Evolutionary conservation across 2,797 vertebrate species (phyloP).

Genomic region (Poecilia velifera): DNA sequence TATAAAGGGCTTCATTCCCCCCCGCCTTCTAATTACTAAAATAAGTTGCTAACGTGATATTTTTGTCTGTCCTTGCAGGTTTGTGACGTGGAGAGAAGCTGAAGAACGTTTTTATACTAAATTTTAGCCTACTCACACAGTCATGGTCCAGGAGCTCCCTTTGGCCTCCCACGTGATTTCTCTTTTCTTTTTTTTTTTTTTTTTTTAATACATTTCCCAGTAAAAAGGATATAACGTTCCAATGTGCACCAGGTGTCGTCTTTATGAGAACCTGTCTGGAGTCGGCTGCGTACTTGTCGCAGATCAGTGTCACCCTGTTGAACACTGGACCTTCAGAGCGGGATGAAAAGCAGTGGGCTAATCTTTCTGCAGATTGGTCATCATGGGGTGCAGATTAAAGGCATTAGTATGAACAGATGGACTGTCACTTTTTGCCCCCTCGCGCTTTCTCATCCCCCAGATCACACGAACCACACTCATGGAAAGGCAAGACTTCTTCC

Average conservation of each 20-base stretch:
- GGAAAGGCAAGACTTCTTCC: constrained; percentile 38
- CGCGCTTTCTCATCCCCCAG: constrained; percentile 7
- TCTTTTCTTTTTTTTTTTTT: constrained; percentile 17
- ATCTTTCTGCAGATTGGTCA: constrained; percentile 22
- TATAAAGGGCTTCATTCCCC: not conserved
- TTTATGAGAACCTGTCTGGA: constrained; percentile 36
- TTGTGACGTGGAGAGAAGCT: constrained; percentile 25
- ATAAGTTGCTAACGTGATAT: not conserved
- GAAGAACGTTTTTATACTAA: constrained; percentile 77
- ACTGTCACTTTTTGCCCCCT: constrained; percentile 51
- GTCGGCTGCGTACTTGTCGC: constrained; percentile 41
- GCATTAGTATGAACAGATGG: constrained; percentile 41
- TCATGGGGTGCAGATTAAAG: constrained; percentile 29
- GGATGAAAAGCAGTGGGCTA: constrained; percentile 30
- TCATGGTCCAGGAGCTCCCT: constrained; percentile 51
- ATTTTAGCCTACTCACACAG: constrained; percentile 56
- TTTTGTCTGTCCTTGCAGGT: constrained; percentile 50
- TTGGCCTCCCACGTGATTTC: constrained; percentile 43
- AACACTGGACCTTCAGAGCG: constrained; percentile 40
- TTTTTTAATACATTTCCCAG: constrained; percentile 15
- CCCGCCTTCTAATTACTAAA: too few species aligned
- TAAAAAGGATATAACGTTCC: constrained; percentile 41
- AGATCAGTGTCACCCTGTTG: constrained; percentile 36
- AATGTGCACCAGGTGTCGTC: constrained; percentile 34
- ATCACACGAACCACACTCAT: constrained; percentile 42